Conservation (phyloP, 1,140 invertebrate genomes). For the Orchestia grillus region DNA sequence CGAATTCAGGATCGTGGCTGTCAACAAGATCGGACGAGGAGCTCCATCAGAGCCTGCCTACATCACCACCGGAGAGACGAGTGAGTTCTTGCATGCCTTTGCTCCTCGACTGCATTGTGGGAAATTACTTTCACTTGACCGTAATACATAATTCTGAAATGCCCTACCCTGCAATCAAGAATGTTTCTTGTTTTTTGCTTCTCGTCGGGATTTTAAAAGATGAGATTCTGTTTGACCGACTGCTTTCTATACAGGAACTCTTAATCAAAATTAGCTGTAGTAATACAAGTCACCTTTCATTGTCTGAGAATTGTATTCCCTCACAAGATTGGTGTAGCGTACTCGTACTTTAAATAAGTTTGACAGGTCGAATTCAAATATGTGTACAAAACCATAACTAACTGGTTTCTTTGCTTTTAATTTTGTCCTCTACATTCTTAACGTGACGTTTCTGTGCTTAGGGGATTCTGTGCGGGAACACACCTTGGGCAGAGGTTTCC, state of each 20-base stretch:
- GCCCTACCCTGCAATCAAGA: neutral
- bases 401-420: neutral
- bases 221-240: neutral
- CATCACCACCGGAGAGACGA: conserved; percentile 95
- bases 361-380: neutral
- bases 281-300: neutral
- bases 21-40: conserved; percentile 92
- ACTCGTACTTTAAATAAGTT: neutral
- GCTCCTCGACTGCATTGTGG: neutral
- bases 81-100: conserved; percentile 76
- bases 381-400: neutral
- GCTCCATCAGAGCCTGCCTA: conserved; percentile 86
- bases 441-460: too few relatives aligned
- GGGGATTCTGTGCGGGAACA: too few relatives aligned
- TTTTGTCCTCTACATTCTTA: too few relatives aligned
- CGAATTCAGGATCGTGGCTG: conserved; percentile 95
- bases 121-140: neutral
- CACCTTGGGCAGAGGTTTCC: too few relatives aligned
- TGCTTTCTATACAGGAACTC: neutral
- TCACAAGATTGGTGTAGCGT: neutral
- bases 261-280: neutral
- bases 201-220: neutral
- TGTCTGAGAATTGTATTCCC: neutral
- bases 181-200: neutral
- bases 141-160: neutral